phyloP scores from a whole-genome alignment of 2,797 vertebrate genomes.

The Luscinia megarhynchos region DNA sequence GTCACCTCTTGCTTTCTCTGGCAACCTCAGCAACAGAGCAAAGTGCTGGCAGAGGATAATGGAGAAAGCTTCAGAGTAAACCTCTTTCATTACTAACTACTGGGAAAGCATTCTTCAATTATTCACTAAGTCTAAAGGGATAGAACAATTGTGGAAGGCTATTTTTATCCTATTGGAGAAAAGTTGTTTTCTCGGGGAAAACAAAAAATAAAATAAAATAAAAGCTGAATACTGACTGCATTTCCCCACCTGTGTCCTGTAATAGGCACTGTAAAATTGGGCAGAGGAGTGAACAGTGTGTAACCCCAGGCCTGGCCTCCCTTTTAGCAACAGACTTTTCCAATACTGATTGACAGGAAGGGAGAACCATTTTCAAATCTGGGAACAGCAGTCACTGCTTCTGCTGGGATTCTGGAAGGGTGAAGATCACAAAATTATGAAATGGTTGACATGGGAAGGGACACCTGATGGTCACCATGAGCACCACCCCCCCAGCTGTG shows the following conservation, averaged over 20 bases:
- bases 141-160: conserved; percentile 26
- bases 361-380: not conserved
- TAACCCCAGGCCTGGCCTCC: not conserved
- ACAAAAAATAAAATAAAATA: conserved; percentile 13
- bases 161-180: conserved; percentile 49
- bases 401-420: not conserved
- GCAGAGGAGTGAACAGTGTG: not conserved
- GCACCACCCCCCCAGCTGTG: fast-evolving
- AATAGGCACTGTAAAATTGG: conserved; percentile 4
- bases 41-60: conserved; percentile 26
- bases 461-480: fast-evolving
- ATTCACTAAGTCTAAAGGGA: conserved; percentile 54
- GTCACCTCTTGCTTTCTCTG: conserved; percentile 12
- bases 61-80: conserved; percentile 25
- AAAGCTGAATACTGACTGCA: not conserved
- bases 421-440: not conserved
- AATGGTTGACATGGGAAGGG: not conserved
- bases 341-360: not conserved
- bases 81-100: conserved; percentile 44
- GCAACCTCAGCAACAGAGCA: not conserved
- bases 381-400: not conserved
- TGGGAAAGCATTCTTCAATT: conserved; percentile 59
- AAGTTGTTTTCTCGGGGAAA: conserved; percentile 29
- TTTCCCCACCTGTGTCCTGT: conserved; percentile 22
- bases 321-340: not conserved